Evolutionary conservation across 2,888 invertebrate genomes (phyloP).

Genomic region (Mythimna loreyi): DNA sequence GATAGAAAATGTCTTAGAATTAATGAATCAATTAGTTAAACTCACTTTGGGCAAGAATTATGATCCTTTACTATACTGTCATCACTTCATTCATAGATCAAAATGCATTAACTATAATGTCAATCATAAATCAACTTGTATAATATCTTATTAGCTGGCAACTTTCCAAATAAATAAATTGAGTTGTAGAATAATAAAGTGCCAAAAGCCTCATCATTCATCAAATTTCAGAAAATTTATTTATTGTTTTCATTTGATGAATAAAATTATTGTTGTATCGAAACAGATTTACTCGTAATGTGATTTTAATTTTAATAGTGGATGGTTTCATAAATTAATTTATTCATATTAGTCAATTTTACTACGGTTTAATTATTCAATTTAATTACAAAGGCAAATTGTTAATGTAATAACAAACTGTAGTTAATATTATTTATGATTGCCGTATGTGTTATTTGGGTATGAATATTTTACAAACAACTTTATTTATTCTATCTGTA

Average conservation of each 20-base stretch:
- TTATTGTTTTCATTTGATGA: neutral
- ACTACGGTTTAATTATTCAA: too few species aligned
- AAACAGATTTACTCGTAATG: neutral
- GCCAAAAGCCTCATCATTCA: neutral
- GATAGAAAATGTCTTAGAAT: neutral
- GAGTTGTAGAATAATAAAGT: neutral
- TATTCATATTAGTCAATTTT: neutral
- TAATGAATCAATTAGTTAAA: neutral
- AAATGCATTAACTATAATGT: conserved; percentile 12
- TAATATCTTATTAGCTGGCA: conserved; percentile 25
- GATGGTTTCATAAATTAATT: neutral
- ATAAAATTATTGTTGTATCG: conserved; percentile 2
- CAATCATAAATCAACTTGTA: conserved; percentile 24
- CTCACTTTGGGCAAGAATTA: neutral
- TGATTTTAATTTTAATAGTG: neutral
- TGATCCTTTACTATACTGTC: too few species aligned
- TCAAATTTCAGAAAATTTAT: neutral
- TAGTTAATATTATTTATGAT: neutral
- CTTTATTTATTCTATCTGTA: neutral
- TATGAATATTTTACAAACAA: neutral
- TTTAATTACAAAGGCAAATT: neutral
- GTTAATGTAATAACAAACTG: neutral
- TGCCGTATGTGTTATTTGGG: neutral
- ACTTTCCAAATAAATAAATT: conserved; percentile 19
- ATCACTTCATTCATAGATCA: conserved; percentile 14